Base-by-base conservation (phyloP, 1,140 invertebrate genomes). In the Condylostylus longicornis region DNA sequence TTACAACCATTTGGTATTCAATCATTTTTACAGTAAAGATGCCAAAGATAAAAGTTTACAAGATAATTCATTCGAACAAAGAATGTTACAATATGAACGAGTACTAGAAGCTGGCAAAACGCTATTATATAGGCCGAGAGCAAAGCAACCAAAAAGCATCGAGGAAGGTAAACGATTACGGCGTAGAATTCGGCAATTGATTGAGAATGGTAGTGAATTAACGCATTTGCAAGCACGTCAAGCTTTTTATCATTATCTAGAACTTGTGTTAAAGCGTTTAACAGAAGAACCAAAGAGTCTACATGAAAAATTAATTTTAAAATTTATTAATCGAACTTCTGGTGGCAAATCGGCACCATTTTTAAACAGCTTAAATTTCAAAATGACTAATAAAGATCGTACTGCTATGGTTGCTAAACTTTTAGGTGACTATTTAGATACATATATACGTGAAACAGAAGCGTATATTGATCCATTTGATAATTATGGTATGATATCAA, bases 351-450 rank as follows among this genome's bases (percentile, higher is more conserved):
- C 78, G 45, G 77, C 80, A 41, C 77, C 83, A 10, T 72, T 55
- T 34, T 31, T 46, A 17, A 53, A 54, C 37, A 44, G 46, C 9
- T 48, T 46, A 33, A 50, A 38, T 19, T 39, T 50, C 3, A 46
- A 47, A 39, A 43, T 89, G 49, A 72, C 76, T 43, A 74, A 80
- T 42, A 87, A 87, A 60, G 86, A 89, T 57, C 66, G 83, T 19
- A 76, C 82, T 34, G 82, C 86, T 10, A 77, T 91, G 43, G 77
- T 89, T 32, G 84, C 86, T 1, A 90, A 89, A 61, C 80, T 90
- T 51, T 67, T 93, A n/a, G 84, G 82, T 47, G 87, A 93, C 61
- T 94, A 91, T 65, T 69, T 91, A 33, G 82, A 86, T 63, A 66
- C 84, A 38, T 93, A 91, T 62, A 85, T 83, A 54, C 71, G 78